Conservation (phyloP, 2,113 vertebrate species). For the Gymnobelideus leadbeateri region DNA sequence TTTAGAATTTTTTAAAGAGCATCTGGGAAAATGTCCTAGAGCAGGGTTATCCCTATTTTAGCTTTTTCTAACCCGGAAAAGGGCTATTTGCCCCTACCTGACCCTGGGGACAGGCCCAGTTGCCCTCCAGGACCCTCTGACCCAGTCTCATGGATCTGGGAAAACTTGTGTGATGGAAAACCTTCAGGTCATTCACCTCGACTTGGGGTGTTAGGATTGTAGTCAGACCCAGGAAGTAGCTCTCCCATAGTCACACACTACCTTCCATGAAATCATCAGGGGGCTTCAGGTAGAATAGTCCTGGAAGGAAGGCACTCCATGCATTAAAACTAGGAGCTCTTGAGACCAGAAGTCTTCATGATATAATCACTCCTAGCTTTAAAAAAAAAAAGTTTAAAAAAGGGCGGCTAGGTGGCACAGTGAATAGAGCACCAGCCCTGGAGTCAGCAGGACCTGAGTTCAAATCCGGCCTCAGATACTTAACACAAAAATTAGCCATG, state of each 20-base stretch:
- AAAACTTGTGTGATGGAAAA: background rate
- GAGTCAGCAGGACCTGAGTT: too few species aligned
- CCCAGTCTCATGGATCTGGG: background rate
- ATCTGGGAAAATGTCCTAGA: background rate
- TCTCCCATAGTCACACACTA: background rate
- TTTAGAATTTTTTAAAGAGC: background rate
- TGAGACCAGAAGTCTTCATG: background rate
- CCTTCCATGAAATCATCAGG: background rate
- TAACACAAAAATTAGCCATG: too few species aligned
- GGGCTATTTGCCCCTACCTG: background rate
- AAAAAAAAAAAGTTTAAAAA: too few species aligned
- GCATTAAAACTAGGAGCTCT: background rate
- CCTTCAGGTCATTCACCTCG: background rate
- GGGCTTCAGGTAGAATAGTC: background rate
- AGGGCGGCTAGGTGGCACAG: too few species aligned
- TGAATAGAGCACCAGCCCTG: too few species aligned
- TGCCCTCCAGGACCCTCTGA: background rate
- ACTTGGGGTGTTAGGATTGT: background rate
- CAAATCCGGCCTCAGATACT: too few species aligned
- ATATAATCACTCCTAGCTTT: background rate
- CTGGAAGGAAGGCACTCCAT: background rate
- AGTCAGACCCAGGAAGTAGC: background rate
- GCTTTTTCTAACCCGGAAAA: background rate
- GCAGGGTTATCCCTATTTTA: background rate
- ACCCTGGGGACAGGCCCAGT: background rate